Base-by-base conservation (phyloP, 2,113 vertebrate species). In the Acrocephalus arundinaceus region DNA sequence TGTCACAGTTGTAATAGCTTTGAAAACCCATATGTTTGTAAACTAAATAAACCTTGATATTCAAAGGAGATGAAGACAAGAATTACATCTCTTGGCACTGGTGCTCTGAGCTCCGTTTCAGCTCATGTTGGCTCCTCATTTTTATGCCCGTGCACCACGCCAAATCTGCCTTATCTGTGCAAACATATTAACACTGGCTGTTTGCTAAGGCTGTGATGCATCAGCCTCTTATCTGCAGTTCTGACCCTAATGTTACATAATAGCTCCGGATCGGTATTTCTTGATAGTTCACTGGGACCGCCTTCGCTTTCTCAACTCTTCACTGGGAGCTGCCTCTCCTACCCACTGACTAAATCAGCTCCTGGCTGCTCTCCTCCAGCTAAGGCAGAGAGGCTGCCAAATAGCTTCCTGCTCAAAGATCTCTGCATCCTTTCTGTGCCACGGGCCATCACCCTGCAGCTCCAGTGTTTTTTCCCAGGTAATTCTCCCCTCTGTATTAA, bases 21-120 rank as follows among this genome's bases (percentile, higher is more conserved):
- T 93, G 94, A 95, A 93, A 96, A 86, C 96, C 89, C 95, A 95
- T 97, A 97, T 96, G 96, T 96, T 97, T 97, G 93, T 94, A 97
- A 97, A 97, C 96, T 93, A 94, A 95, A 94, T 81, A 97, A 97
- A 97, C 96, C 96, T 96, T 97, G 95, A 94, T 96, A 95, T 94
- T 93, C 96, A 94, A 96, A 97, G 96, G 94, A 96, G 89, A 96
- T 91, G 95, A 94, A 97, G 93, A 92, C 96, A 97, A 95, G 94
- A 95, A 96, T 97, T 97, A 97, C 96, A 97, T 96, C 95, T 97
- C 94, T 97, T 97, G 96, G 96, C 96, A 97, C 21, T 90, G 93
- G 52, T 87, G 94, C 84, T 93, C 94, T 75, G 70, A 93, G 95
- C 95, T 97, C 88, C 54, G 66, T 91, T 95, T 97, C 95, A 97